Evolutionary conservation across 2,113 vertebrate genomes (phyloP), one percentile per base, ranked within the genome.

Genomic region (Pelobates fuscus): DNA sequence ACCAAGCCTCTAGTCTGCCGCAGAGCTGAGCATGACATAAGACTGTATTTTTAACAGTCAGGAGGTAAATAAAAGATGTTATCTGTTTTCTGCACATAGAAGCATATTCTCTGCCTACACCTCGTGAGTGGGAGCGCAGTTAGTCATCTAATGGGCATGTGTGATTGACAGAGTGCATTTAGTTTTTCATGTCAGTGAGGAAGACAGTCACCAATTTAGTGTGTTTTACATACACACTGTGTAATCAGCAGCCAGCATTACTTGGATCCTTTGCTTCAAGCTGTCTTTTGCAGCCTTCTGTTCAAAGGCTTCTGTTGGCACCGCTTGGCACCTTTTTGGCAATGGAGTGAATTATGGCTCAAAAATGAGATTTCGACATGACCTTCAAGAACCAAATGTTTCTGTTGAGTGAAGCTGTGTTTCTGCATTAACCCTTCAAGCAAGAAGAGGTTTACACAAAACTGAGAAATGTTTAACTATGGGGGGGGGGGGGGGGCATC

Each of bases 71-170:
- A 57, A 65, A 66, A 66, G 71, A 74, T 66, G 61, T 29, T 43
- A 20, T 64, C 21, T 74, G 61, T 65, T 74, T 43, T 10, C 46
- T 43, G 71, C 32, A 37, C 32, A 52, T 63, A 26, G 60, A 43
- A 72, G 60, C 61, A 74, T 49, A 61, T 74, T 65, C 62, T 14
- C 71, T 65, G 71, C 71, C 61, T 74, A 74, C 71, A 74, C 71
- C 25, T 74, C 71, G 63, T 74, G 71, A 65, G 71, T 74, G 71
- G 71, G 71, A 20, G 71, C 71, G 17, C 41, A n/a, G 46, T 65
- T 74, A 74, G 71, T 74, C 71, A 74, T 74, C 71, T 72, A 72
- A 72, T 72, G 61, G 70, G 59, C 70, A 72, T 64, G 71, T 66
- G 61, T 74, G 71, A 74, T 65, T 74, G 71, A 74, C 71, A 72